Base-by-base conservation (phyloP, 2,113 vertebrate species). In the Festucalex cinctus region DNA sequence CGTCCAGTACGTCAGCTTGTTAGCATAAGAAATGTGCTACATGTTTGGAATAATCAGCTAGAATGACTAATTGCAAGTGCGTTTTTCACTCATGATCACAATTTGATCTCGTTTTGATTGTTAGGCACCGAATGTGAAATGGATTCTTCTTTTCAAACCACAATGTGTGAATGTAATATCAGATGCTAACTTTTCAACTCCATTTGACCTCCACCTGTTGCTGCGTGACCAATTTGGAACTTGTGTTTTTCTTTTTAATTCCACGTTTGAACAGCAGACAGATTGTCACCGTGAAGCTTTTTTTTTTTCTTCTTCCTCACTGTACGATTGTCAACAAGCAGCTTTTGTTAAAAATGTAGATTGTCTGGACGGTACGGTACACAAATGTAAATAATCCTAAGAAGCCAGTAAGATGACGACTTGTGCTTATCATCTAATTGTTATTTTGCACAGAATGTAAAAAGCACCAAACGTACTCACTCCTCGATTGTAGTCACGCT, bases 401-500 rank as follows among this genome's bases (percentile, higher is more conserved):
- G 53, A 69, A 62, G 65, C 51, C 46, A 43, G 62, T 16, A 19
- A 44, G 35, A 39, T 32, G 61, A 17, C 54, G 62, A 81, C 76
- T 57, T 51, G 53, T 82, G 62, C 68, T 54, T 54, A 54, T 76
- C 3, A 56, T 85, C 74, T 72, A 72, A 82, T 74, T 86, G 9
- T 13, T 24, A 56, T 26, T 86, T 90, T 41, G 81, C 86, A 87
- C 86, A 85, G 83, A 88, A 86, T 90, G 86, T 86, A 88, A 69
- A 84, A 77, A 36, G 64, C 62, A 37, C 66, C 53, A 63, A n/a
- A n/a, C n/a, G n/a, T 32, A 61, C 57, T 53, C 61, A 68, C 69
- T 75, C 36, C 70, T 73, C 8, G 59, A 73, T 49, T 39, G 70
- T 51, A 69, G 65, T 63, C 24, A 26, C 51, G 9, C 24, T 54